phyloP scores from a whole-genome alignment of 2,888 invertebrate genomes.

The Cryptocephalus moraei region DNA sequence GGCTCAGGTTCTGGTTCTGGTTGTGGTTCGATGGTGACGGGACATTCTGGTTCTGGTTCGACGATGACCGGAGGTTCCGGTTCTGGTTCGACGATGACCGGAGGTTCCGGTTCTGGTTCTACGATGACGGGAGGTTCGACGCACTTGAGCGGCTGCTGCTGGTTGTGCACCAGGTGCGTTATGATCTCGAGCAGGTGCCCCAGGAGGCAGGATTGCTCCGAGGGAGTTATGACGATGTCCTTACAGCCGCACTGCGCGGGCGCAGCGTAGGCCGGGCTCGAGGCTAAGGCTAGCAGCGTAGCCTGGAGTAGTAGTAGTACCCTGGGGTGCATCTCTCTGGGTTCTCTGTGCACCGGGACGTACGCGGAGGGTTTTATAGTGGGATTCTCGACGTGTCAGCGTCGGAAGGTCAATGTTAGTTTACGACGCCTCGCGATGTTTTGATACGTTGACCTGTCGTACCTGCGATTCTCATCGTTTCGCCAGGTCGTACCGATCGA shows the following conservation, averaged over 20 bases:
- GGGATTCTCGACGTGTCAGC: neutral
- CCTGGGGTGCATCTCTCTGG: constrained; percentile 3
- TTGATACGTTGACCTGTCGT: constrained; percentile 9
- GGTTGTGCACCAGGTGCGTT: constrained; percentile 20
- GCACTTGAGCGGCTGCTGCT: constrained; percentile 6
- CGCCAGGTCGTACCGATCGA: too few relatives aligned
- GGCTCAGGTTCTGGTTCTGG: neutral
- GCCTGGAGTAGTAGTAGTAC: constrained; percentile 1
- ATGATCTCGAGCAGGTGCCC: constrained; percentile 25
- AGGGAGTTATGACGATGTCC: constrained; percentile 12
- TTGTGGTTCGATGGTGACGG: too few relatives aligned
- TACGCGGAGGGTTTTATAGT: constrained; percentile 1
- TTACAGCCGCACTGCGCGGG: constrained; percentile 14
- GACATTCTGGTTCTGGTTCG: neutral
- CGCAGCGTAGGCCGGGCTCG: constrained; percentile 6
- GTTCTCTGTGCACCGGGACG: neutral
- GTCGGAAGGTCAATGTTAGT: constrained; percentile 1
- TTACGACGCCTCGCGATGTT: constrained; percentile 2
- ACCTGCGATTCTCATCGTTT: too few relatives aligned
- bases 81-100: neutral
- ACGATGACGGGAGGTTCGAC: neutral
- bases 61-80: neutral
- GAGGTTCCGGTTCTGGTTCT: neutral
- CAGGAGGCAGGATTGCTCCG: constrained; percentile 23
- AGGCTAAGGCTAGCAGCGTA: constrained; percentile 5